Evolutionary conservation across 2,113 vertebrate species (phyloP).

Genomic region (Nothoprocta perdicaria): DNA sequence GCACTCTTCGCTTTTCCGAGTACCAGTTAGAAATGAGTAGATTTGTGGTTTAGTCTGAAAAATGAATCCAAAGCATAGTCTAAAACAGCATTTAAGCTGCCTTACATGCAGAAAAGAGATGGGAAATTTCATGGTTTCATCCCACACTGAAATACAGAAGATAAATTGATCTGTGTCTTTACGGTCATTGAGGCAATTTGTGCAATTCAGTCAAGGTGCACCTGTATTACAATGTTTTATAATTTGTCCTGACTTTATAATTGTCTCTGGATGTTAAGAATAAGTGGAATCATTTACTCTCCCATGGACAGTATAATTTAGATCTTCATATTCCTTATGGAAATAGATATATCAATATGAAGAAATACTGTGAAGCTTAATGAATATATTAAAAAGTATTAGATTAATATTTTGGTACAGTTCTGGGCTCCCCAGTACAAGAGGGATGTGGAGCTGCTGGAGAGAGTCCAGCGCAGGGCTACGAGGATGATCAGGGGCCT

Average conservation of each 20-base stretch:
- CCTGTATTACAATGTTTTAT: neutral
- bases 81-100: neutral
- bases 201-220: neutral
- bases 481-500: too few relatives aligned
- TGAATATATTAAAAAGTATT: neutral
- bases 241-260: neutral
- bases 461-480: too few relatives aligned
- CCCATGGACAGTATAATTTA: neutral
- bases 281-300: neutral
- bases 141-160: neutral
- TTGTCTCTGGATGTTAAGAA: rapidly evolving
- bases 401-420: neutral
- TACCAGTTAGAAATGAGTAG: neutral
- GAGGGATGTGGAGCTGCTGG: too few relatives aligned
- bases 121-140: neutral
- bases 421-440: too few relatives aligned
- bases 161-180: neutral
- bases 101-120: neutral
- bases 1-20: neutral
- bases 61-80: neutral
- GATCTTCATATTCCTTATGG: neutral
- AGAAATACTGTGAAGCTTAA: neutral
- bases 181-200: neutral
- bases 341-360: neutral
- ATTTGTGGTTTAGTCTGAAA: neutral